These are phyloP conservation scores for Ascidia mentula DNA, from an alignment of 23 tunicate species.

Conservation along the genomic window DNA sequence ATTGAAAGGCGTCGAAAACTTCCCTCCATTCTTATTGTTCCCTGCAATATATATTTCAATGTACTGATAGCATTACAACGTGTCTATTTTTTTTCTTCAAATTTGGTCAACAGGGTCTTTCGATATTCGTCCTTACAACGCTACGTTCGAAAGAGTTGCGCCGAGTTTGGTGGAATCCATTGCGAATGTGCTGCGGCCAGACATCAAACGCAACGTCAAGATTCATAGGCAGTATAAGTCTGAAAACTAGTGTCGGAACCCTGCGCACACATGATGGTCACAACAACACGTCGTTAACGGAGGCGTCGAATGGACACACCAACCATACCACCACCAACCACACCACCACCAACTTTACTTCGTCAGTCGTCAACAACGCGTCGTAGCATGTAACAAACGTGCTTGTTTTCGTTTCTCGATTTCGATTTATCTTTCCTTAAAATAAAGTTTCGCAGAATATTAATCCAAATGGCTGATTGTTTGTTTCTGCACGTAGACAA, in stretches of 20 bases:
- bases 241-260: neutral
- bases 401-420: no score
- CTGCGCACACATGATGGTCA: neutral
- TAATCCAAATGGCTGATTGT: no score
- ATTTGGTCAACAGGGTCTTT: neutral
- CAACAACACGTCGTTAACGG: neutral
- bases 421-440: no score
- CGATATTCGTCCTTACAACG: conserved; percentile 5
- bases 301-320: neutral
- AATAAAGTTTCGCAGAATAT: no score
- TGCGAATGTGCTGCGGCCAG: neutral
- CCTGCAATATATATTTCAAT: no score
- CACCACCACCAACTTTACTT: neutral
- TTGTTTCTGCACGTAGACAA: no score
- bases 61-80: no score
- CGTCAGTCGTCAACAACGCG: neutral
- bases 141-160: neutral
- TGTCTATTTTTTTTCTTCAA: no score
- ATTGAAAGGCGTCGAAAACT: no score
- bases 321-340: neutral
- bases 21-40: no score
- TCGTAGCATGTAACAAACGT: no score
- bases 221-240: neutral
- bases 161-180: conserved; percentile 5
- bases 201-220: neutral